phyloP scores from a whole-genome alignment of 2,888 invertebrate species.

The Ectemnius lituratus region DNA sequence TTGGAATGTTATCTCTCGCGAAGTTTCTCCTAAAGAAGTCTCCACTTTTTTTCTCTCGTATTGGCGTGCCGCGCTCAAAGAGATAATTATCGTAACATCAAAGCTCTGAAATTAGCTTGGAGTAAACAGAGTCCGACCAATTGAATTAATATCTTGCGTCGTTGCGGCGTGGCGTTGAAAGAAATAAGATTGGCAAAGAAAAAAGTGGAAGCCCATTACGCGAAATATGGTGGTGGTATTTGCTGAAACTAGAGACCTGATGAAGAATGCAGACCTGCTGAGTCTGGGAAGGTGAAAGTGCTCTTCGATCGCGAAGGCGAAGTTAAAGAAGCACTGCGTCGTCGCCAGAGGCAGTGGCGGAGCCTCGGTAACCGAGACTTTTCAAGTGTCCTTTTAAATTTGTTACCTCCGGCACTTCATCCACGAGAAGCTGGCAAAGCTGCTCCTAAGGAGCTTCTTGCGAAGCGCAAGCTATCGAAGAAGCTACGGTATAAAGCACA shows the following conservation, averaged over 20 bases:
- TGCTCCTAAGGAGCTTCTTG: no score
- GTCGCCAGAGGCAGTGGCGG: no score
- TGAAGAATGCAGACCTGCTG: background rate
- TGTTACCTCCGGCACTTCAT: background rate
- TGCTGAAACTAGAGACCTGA: background rate
- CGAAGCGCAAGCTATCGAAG: no score
- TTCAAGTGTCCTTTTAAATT: background rate
- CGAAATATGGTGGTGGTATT: no score
- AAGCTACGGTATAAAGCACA: no score
- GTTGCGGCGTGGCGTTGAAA: background rate
- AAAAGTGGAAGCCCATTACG: no score
- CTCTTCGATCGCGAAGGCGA: background rate
- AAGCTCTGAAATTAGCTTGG: constrained; percentile 4
- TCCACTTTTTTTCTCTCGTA: background rate
- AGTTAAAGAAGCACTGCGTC: constrained; percentile 1
- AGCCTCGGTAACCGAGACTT: no score
- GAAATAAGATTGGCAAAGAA: background rate
- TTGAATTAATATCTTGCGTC: background rate
- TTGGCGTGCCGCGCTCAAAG: background rate
- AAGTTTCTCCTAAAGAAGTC: background rate
- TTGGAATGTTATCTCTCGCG: constrained; percentile 37
- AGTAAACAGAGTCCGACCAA: background rate
- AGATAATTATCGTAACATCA: constrained; percentile 23
- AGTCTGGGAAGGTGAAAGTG: constrained; percentile 3
- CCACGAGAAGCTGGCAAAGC: no score